Evolutionary conservation across 2,797 vertebrate genomes (phyloP), one percentile per base, ranked within the genome.

Genomic region (Sandelia bainsii): DNA sequence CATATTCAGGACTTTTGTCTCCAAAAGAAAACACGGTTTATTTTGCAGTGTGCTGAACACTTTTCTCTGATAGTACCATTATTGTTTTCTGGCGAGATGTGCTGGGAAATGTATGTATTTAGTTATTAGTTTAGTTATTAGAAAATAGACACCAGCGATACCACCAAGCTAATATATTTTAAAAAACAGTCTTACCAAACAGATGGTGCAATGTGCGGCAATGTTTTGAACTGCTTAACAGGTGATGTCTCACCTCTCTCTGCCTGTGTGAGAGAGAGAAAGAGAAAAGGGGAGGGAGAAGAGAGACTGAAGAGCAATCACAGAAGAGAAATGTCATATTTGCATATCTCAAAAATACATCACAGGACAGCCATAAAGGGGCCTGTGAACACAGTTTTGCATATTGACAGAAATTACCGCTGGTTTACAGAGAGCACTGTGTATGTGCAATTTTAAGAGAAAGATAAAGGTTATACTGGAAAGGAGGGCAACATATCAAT

Each of bases 321-420:
- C 80, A 89, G 63, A 68, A 69, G 50, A 85, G 80, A 89, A 90
- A 92, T 90, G 90, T 91, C 89, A 91, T 80, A 90, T 91, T 92
- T 91, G 89, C 89, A 91, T 90, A 91, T 91, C 89, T 88, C 83
- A 69, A 87, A 88, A 87, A 84, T 81, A 87, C 80, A 91, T 91
- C 90, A 89, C 74, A 89, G 77, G 74, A 81, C 73, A 61, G 72
- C 69, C 79, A 79, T 77, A 67, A 84, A 91, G 75, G 77, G 59
- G 46, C 63, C 76, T 72, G 84, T 66, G 84, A 86, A 82, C 81
- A 87, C 64, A 71, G 80, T 81, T 90, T 85, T 85, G 85, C 83
- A 90, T 88, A 84, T 86, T 84, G 82, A 90, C 79, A 84, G 83
- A 83, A 75, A 86, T 87, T 71, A 80, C 71, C 27, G 1, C 66